Evolutionary conservation across 2,113 vertebrate genomes (phyloP).

Genomic region (Syrmaticus mikado): DNA sequence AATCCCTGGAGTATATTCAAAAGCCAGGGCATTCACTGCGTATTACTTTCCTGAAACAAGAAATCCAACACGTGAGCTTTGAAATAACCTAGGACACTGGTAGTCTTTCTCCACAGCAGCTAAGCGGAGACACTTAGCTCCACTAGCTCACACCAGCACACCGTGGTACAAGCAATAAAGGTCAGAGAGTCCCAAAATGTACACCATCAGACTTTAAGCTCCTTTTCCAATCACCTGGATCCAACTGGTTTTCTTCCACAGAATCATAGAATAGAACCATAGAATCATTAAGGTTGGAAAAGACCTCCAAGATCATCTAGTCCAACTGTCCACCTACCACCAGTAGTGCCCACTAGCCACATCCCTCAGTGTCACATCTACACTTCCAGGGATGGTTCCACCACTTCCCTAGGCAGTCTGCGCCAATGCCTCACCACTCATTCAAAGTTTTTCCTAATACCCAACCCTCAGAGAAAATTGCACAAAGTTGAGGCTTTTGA

Average conservation of each 20-base stretch:
- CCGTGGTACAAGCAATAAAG: rapidly evolving
- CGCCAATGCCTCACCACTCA: too few species aligned
- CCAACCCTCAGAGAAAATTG: background rate
- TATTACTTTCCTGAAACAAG: background rate
- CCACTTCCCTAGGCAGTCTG: too few species aligned
- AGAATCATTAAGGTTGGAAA: too few species aligned
- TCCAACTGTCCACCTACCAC: too few species aligned
- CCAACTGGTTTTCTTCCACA: background rate
- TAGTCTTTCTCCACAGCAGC: background rate
- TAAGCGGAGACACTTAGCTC: background rate
- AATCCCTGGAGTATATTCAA: background rate
- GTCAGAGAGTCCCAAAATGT: background rate
- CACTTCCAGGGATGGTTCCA: too few species aligned
- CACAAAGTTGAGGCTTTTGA: background rate
- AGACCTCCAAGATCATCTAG: too few species aligned
- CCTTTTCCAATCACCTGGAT: background rate
- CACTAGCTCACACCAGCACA: background rate
- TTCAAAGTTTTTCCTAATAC: too few species aligned
- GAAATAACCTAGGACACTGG: background rate
- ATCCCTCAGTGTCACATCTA: too few species aligned
- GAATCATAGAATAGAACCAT: too few species aligned
- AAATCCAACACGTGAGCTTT: background rate
- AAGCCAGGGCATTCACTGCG: background rate
- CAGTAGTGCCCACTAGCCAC: too few species aligned
- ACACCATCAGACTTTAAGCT: background rate